Evolutionary conservation across 2,113 vertebrate genomes (phyloP).

Genomic region (Steatornis caripensis): DNA sequence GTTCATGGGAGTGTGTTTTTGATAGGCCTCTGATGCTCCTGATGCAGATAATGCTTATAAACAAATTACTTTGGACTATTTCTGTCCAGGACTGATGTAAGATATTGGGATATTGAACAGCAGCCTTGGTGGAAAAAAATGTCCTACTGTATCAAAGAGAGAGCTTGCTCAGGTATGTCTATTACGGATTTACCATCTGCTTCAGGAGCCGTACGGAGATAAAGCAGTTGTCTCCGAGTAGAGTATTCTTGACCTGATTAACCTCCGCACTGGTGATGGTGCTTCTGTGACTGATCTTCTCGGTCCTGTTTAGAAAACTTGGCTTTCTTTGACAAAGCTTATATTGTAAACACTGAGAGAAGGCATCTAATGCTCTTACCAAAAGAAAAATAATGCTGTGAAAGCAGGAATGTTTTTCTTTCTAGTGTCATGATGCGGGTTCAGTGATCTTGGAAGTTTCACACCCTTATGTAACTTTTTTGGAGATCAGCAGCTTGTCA

Average conservation of each 20-base stretch:
- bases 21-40: not conserved
- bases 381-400: not conserved
- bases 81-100: conserved; percentile 38
- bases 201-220: not conserved
- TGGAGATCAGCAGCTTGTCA: not conserved
- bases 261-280: not conserved
- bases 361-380: not conserved
- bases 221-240: not conserved
- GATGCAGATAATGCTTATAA: not conserved
- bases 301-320: not conserved
- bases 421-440: not conserved
- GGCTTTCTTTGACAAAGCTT: not conserved
- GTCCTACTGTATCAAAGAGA: conserved; percentile 45
- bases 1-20: not conserved
- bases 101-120: conserved; percentile 11
- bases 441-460: not conserved
- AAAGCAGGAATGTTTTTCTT: not conserved
- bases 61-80: conserved; percentile 44
- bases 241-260: not conserved
- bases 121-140: conserved; percentile 30
- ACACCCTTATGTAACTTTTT: not conserved
- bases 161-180: conserved; percentile 35
- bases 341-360: not conserved
- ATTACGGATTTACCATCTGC: not conserved
- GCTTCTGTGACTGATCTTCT: not conserved